Evolutionary conservation across 2,888 invertebrate genomes (phyloP).

Genomic region (Abrostola triplasia): DNA sequence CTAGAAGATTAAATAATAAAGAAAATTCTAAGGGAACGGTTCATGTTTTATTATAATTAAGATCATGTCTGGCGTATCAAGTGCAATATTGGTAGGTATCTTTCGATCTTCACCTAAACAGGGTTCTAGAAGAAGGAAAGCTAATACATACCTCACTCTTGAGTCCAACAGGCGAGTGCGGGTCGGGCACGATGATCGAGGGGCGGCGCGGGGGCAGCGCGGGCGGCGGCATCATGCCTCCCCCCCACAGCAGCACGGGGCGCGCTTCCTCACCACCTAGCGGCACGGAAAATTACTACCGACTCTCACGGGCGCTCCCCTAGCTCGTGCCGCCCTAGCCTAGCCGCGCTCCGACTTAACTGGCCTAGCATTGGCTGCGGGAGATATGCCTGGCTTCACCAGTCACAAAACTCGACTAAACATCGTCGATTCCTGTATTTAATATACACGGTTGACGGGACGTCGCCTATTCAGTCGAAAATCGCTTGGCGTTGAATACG

Average conservation of each 20-base stretch:
- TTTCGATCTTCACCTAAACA: too few species aligned
- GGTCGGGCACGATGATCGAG: slow-evolving; percentile 89
- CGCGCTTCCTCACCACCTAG: slow-evolving; percentile 72
- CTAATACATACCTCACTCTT: slow-evolving; percentile 85
- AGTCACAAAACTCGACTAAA: background rate
- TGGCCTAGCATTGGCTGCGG: slow-evolving; percentile 25
- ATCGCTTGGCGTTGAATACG: too few species aligned
- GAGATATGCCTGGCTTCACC: slow-evolving; percentile 30
- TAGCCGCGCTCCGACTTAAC: slow-evolving; percentile 42
- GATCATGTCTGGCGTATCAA: too few species aligned
- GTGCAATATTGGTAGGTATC: too few species aligned
- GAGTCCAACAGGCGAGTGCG: slow-evolving; percentile 87
- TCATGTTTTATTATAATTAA: too few species aligned
- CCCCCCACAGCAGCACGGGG: slow-evolving; percentile 75
- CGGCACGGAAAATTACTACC: slow-evolving; percentile 6
- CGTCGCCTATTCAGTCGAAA: too few species aligned
- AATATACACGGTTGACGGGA: too few species aligned
- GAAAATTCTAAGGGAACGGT: too few species aligned
- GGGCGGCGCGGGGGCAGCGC: slow-evolving; percentile 90
- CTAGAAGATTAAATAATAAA: too few species aligned
- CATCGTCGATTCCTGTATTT: too few species aligned
- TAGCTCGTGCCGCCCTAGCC: slow-evolving; percentile 47
- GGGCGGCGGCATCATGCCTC: slow-evolving; percentile 87
- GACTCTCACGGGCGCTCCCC: slow-evolving; percentile 35
- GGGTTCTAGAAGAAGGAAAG: background rate